These are phyloP conservation scores for Carterocephalus palaemon DNA, from an alignment of 2,888 invertebrate genomes.

Conservation along the genomic window DNA sequence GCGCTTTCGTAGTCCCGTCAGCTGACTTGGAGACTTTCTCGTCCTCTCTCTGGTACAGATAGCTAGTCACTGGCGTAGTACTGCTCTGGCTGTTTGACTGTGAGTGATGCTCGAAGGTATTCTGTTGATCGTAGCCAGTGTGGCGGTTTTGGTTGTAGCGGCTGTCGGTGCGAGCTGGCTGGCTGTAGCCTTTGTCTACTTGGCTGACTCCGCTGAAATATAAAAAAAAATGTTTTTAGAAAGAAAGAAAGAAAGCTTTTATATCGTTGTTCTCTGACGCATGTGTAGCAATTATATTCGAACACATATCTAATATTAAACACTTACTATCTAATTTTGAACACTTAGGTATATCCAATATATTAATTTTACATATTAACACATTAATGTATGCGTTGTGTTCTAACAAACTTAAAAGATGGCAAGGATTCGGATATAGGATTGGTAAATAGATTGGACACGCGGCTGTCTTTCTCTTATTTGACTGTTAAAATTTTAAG, in stretches of 20 bases:
- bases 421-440: too few species aligned
- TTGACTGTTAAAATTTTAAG: too few species aligned
- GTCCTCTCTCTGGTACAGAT: conserved; percentile 76
- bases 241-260: not conserved
- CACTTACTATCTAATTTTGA: too few species aligned
- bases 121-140: conserved; percentile 33
- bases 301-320: too few species aligned
- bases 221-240: not conserved
- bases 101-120: conserved; percentile 33
- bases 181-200: conserved; percentile 37
- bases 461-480: too few species aligned
- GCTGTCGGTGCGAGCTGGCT: conserved; percentile 37
- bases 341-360: too few species aligned
- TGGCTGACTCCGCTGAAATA: conserved; percentile 37
- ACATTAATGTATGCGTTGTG: too few species aligned
- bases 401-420: too few species aligned
- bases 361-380: too few species aligned
- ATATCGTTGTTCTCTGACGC: too few species aligned
- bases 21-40: conserved; percentile 53
- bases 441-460: too few species aligned
- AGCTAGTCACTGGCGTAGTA: conserved; percentile 73
- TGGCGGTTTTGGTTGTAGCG: conserved; percentile 32
- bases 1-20: conserved; percentile 59
- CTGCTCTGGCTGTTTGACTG: conserved; percentile 41
- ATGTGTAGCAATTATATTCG: too few species aligned